Evolutionary conservation across 2,888 invertebrate species (phyloP), one percentile per base, ranked within the genome.

Genomic region (Allolobophora icterica): DNA sequence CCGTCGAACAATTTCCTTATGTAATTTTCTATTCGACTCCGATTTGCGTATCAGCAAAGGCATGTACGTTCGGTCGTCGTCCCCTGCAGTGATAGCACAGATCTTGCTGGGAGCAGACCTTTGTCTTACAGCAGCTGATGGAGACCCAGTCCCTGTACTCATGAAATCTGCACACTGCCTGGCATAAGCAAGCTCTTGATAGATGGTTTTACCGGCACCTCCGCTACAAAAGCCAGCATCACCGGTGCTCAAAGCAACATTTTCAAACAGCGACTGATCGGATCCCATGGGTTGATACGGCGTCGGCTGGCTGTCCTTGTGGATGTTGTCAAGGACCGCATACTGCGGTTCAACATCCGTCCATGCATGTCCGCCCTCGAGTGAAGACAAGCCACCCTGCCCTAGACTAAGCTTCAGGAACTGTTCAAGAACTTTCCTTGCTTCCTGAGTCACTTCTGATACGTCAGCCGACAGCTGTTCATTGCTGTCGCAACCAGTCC

Each of bases 381-480:
- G 35, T 21, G 87, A 87, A 19, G 87, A 87, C 87, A 38, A 35
- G 17, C 35, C 34, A 38, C 87, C 87, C 87, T 87, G 87, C 24
- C 87, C 87, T 38, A 87, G 4, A 87, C 87, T 87, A 19, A 87
- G 87, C 87, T 35, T 92, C 84, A 93, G 92, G 84, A 93, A 91
- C 87, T 91, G 91, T 24, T 93, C 93, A 11, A 93, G 91, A 42
- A 93, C 93, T 71, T 87, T 90, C 45, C 92, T 90, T 17, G 93
- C 93, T 89, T 93, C 93, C 84, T 91, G 84, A 11, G 93, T 93
- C 89, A 93, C 92, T 30, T 89, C 92, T 42, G 92, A 84, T 34
- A 90, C 89, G 30, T 87, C 87, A 24, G 87, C 35, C 35, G 34
- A 35, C 87, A 87, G 30, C 15, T 89, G 89, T 42, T 89, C 35